Percentiles rank a stretch among this genome's conserved stretches.
Evolutionary conservation across 2,888 invertebrate species (phyloP).

Genomic region (Drosophila monieri): DNA sequence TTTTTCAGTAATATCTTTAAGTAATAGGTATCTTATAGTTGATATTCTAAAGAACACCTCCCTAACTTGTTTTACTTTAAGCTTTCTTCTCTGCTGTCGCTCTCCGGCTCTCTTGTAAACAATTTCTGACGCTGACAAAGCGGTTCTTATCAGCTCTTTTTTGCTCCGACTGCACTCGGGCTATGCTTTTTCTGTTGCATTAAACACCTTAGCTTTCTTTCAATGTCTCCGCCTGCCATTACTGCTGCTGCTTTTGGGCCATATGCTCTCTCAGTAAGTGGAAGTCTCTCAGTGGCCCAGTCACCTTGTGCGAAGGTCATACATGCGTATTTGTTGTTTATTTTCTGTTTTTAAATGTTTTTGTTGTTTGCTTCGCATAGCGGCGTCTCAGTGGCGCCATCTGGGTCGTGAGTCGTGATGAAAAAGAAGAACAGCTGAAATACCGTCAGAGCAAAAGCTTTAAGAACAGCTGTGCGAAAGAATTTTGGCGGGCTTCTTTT

Average conservation of each 20-base stretch:
- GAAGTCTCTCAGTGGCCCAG: conserved; percentile 69
- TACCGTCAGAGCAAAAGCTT: conserved; percentile 5
- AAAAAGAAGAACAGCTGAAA: conserved; percentile 11
- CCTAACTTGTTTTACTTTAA: conserved; percentile 3
- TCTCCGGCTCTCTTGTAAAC: conserved; percentile 61
- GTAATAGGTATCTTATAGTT: not conserved
- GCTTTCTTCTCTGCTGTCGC: conserved; percentile 19
- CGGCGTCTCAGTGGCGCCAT: conserved; percentile 26
- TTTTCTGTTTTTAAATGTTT: conserved; percentile 45
- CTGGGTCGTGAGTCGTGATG: not conserved
- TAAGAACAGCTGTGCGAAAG: conserved; percentile 1
- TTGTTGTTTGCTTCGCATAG: conserved; percentile 23
- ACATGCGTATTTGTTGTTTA: conserved; percentile 80
- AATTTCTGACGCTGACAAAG: conserved; percentile 36
- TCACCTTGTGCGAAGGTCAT: conserved; percentile 86
- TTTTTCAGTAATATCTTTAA: not conserved
- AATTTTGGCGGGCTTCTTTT: conserved; percentile 1
- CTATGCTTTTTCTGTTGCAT: conserved; percentile 21
- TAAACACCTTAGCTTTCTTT: conserved; percentile 1
- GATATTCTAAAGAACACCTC: not conserved
- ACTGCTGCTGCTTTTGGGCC: not conserved
- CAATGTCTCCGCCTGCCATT: not conserved
- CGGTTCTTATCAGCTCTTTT: conserved; percentile 52
- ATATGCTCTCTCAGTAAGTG: not conserved
- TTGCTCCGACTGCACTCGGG: conserved; percentile 34